Base-by-base conservation (phyloP, 1,140 invertebrate genomes). In the Chironomus tepperi region DNA sequence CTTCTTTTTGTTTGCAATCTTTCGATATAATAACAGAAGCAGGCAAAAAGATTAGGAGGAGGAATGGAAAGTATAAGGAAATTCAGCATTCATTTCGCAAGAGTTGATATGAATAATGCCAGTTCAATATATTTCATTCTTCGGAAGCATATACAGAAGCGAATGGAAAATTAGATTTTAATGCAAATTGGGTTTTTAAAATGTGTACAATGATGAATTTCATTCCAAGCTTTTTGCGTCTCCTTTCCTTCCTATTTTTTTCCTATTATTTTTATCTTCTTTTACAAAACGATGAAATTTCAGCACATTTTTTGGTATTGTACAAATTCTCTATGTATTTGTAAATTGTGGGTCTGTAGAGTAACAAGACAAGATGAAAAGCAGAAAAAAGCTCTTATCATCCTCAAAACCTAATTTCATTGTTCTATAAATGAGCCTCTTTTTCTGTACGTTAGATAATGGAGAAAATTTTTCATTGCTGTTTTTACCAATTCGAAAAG, bases 91-190 rank as follows among this genome's bases (percentile, higher is more conserved):
- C 9, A n/a, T 2, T 57, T 12, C 47, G 7, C 1, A 67, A n/a
- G 16, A 70, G 18, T 70, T 70, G 65, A 70, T 70, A 70, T 70
- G 65, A 70, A 70, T 70, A 70, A 70, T 70, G 65, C 19, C 10
- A 18, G 19, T 70, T 70, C 65, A 16, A 70, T 18, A 70, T 18
- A 67, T 18, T 18, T 70, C 9, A 70, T 19, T 19, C 16, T 18
- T 18, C n/a, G 18, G 18, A 70, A 70, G 18, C 3, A 70, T 0
- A 70, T 15, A 57, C 9, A 47, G 43, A 47, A 3, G 7, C 43
- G 43, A 67, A 70, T 18, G 47, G 16, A 70, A 70, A 70, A 70
- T 70, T 70, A 70, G 65, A 70, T 70, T 70, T 70, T 70, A 70
- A 70, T 70, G 65, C 65, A 70, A 70, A 70, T 70, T 57, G 65